These are phyloP conservation scores for Opisthograptis luteolata DNA, from an alignment of 2,888 invertebrate species.

Conservation along the genomic window DNA sequence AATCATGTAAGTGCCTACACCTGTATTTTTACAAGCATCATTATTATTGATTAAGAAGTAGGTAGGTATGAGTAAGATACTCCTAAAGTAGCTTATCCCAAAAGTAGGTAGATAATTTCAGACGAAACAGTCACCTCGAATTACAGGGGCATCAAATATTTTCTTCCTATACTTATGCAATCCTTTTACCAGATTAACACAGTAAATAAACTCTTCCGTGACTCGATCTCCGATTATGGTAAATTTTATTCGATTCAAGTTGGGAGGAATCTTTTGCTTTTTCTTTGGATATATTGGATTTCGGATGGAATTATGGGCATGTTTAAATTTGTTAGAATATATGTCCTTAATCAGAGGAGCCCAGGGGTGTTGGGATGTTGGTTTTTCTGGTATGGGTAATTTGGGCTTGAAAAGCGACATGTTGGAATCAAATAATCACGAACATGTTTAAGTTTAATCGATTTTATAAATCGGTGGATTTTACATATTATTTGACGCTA, in stretches of 20 bases:
- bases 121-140: constrained; percentile 56
- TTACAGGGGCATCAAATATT: constrained; percentile 59
- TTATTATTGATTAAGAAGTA: too few relatives aligned
- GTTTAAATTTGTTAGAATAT: constrained; percentile 51
- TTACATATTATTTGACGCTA: too few relatives aligned
- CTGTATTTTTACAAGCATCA: too few relatives aligned
- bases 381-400: constrained; percentile 40
- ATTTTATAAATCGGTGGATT: too few relatives aligned
- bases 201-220: constrained; percentile 67
- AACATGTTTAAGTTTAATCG: too few relatives aligned
- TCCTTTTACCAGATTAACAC: constrained; percentile 58
- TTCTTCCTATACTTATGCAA: constrained; percentile 64
- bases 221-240: constrained; percentile 67
- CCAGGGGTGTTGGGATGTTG: constrained; percentile 61
- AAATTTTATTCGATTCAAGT: constrained; percentile 50
- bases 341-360: constrained; percentile 56
- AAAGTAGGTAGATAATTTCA: too few relatives aligned
- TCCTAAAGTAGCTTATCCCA: too few relatives aligned
- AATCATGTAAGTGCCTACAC: too few relatives aligned
- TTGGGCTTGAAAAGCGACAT: constrained; percentile 49
- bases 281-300: constrained; percentile 61
- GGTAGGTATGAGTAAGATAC: too few relatives aligned
- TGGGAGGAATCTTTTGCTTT: constrained; percentile 37
- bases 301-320: constrained; percentile 65
- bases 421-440: too few relatives aligned